Evolutionary conservation across 1,140 invertebrate genomes (phyloP).

Genomic region (Anthonomus grandis): DNA sequence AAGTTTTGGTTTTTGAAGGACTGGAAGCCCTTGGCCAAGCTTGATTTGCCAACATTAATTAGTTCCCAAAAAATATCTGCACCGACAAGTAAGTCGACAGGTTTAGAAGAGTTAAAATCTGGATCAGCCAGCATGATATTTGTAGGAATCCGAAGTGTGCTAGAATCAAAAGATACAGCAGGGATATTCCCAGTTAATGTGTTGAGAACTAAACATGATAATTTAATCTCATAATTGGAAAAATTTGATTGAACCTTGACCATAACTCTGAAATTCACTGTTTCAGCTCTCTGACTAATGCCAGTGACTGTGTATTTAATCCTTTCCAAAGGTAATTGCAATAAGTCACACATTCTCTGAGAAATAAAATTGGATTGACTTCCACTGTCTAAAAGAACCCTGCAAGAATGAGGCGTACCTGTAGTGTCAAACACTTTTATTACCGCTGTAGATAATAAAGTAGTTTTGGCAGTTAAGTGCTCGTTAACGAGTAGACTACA

Average conservation of each 20-base stretch:
- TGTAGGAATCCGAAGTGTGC: constrained; percentile 27
- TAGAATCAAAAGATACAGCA: constrained; percentile 6
- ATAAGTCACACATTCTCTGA: constrained; percentile 4
- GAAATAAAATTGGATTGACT: constrained; percentile 19
- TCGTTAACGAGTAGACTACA: too few relatives aligned
- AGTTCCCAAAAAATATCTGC: constrained; percentile 32
- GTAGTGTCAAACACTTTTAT: constrained; percentile 3
- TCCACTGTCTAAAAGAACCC: constrained; percentile 13
- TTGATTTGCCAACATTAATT: constrained; percentile 32
- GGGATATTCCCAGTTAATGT: constrained; percentile 27
- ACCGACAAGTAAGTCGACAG: constrained; percentile 37
- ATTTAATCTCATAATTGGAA: constrained; percentile 14
- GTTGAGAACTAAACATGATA: constrained; percentile 20
- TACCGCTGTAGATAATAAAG: constrained; percentile 12
- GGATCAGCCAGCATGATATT: constrained; percentile 41
- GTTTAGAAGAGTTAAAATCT: constrained; percentile 30
- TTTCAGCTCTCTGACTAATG: constrained; percentile 8
- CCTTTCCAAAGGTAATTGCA: constrained; percentile 4
- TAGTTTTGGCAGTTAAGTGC: too few relatives aligned
- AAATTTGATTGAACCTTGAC: too few relatives aligned
- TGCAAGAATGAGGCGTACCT: constrained; percentile 1
- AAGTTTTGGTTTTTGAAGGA: constrained; percentile 40
- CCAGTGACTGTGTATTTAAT: not conserved
- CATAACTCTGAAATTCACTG: too few relatives aligned
- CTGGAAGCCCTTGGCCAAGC: constrained; percentile 31